Conservation (phyloP, 2,113 vertebrate species). For the Vulpes lagopus region DNA sequence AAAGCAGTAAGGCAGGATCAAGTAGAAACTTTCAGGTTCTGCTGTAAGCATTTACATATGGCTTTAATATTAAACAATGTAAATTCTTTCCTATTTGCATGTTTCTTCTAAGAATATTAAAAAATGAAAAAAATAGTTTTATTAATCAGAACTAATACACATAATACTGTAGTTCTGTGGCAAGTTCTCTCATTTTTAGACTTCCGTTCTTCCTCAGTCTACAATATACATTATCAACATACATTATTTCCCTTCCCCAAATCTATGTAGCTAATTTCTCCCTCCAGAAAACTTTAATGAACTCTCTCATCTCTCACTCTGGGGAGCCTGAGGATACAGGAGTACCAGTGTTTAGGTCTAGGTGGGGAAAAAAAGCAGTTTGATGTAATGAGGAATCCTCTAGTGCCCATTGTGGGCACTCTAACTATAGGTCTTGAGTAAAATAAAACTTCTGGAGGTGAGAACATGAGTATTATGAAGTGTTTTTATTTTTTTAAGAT, state of each 20-base stretch:
- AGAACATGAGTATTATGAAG: background rate
- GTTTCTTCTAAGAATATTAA: background rate
- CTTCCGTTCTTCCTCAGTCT: background rate
- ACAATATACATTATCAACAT: background rate
- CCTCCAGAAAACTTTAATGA: constrained; percentile 40
- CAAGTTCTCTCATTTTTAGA: constrained; percentile 9
- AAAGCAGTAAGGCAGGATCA: background rate
- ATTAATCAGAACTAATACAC: constrained; percentile 32
- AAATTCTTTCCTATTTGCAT: background rate
- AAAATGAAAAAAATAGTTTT: background rate
- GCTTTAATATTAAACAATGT: constrained; percentile 34
- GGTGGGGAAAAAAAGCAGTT: background rate
- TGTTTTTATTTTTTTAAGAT: background rate
- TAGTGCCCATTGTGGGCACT: background rate
- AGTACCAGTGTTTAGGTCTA: background rate
- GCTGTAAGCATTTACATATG: background rate
- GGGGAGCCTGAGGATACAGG: fast-evolving
- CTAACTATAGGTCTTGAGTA: background rate
- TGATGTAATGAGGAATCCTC: background rate
- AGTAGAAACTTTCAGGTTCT: background rate
- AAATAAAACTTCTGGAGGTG: background rate
- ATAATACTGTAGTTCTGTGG: background rate
- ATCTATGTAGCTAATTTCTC: constrained; percentile 25
- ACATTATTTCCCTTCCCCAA: background rate
- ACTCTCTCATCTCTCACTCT: constrained; percentile 7